Conservation (phyloP, 2,113 vertebrate species). For the Pitta sordida region DNA sequence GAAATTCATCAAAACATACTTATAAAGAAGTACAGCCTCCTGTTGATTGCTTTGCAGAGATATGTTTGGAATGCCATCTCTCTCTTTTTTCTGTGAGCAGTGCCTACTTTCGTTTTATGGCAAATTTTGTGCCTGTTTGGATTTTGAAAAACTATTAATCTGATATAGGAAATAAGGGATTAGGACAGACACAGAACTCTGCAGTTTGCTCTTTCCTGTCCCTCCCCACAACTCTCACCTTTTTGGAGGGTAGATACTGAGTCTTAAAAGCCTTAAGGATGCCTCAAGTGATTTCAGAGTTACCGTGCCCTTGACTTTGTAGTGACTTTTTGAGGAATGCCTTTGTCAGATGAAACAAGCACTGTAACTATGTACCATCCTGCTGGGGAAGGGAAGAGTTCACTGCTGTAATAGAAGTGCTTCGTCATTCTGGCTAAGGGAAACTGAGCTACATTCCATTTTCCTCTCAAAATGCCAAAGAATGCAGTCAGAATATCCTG, state of each 20-base stretch:
- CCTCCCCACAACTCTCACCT: neutral
- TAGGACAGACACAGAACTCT: neutral
- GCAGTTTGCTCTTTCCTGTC: neutral
- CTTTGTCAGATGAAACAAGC: neutral
- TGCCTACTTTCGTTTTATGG: neutral
- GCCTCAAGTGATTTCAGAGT: neutral
- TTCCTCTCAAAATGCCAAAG: constrained; percentile 12
- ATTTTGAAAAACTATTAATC: neutral
- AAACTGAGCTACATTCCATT: neutral
- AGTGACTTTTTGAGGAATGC: neutral
- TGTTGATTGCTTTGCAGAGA: neutral
- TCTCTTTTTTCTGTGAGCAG: neutral
- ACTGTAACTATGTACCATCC: neutral
- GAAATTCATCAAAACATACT: neutral
- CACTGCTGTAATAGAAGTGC: neutral
- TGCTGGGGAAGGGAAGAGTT: neutral
- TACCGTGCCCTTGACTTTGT: neutral
- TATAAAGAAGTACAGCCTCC: neutral
- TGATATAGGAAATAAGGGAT: neutral
- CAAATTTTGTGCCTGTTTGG: neutral
- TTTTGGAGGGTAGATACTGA: neutral
- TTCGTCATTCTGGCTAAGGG: constrained; percentile 56
- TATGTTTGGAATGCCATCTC: neutral
- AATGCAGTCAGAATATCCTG: neutral
- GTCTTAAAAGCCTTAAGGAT: neutral